Conservation (phyloP, 2,113 vertebrate genomes). For the Gasterosteus aculeatus region DNA sequence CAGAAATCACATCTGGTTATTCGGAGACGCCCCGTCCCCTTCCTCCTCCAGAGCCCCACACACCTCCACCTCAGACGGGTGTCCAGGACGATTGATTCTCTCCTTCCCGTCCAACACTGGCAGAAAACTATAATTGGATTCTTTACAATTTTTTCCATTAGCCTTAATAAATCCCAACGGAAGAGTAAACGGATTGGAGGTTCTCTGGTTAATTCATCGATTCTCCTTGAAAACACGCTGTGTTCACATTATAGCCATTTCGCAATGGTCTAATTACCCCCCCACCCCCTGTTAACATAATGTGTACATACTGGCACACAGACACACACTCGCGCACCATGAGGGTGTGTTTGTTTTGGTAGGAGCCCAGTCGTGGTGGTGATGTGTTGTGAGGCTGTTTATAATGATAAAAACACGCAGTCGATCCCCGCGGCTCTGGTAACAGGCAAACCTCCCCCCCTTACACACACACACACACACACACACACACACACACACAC, state of each 20-base stretch:
- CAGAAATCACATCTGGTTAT: constrained; percentile 70
- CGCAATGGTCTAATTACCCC: constrained; percentile 58
- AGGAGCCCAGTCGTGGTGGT: constrained; percentile 49
- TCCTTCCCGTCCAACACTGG: not conserved
- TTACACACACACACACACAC: constrained; percentile 16
- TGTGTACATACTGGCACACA: constrained; percentile 41
- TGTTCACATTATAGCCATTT: constrained; percentile 54
- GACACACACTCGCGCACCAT: constrained; percentile 24
- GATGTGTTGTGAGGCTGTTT: constrained; percentile 65
- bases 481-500: constrained; percentile 33
- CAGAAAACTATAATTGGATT: constrained; percentile 32
- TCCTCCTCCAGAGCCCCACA: not conserved
- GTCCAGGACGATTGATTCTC: constrained; percentile 7
- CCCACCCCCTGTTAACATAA: constrained; percentile 39
- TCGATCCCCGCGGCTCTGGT: constrained; percentile 66
- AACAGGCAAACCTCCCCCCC: constrained; percentile 77
- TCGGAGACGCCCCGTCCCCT: constrained; percentile 12
- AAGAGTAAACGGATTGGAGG: constrained; percentile 38
- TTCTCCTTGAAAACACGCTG: constrained; percentile 31
- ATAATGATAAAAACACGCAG: constrained; percentile 73
- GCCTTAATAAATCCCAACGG: constrained; percentile 17
- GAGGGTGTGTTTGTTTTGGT: constrained; percentile 67
- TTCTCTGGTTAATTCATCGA: constrained; percentile 16
- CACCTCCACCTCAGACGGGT: constrained; percentile 34
- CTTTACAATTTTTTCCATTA: constrained; percentile 11